Percentiles rank a stretch among this genome's conserved stretches.
Evolutionary conservation across 2,797 vertebrate species (phyloP).

Genomic region (Mormyrus proboscirostris): DNA sequence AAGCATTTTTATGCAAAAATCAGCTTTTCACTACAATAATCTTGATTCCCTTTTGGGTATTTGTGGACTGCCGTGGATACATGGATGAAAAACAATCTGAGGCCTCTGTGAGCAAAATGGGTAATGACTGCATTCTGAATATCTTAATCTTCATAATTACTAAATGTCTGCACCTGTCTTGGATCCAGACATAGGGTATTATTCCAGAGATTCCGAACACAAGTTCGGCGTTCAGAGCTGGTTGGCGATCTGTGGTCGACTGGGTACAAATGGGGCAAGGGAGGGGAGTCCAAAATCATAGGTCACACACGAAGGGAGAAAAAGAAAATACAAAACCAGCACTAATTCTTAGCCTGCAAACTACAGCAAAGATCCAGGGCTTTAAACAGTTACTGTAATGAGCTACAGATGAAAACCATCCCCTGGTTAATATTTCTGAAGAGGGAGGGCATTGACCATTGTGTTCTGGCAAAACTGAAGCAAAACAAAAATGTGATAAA

Average conservation of each 20-base stretch:
- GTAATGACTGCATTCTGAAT: neutral
- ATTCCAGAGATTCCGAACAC: neutral
- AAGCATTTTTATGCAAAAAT: constrained; percentile 10
- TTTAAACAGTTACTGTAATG: neutral
- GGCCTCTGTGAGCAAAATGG: neutral
- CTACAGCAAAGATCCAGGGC: neutral
- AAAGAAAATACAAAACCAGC: neutral
- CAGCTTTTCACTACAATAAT: neutral
- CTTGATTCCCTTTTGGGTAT: neutral
- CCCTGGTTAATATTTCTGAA: neutral
- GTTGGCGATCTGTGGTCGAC: neutral
- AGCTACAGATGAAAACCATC: neutral
- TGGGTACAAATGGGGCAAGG: neutral
- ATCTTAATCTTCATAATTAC: neutral
- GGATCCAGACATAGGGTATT: neutral
- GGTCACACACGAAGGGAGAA: neutral
- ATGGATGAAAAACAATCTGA: neutral
- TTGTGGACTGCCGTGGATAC: neutral
- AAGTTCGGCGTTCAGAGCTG: neutral
- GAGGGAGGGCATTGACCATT: neutral
- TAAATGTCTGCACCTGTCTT: neutral
- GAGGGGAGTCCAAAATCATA: neutral
- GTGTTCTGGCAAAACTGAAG: neutral
- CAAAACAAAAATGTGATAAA: neutral
- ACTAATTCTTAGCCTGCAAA: neutral